Percentiles rank a stretch among this genome's conserved stretches.
Evolutionary conservation across 2,113 vertebrate genomes (phyloP).

Genomic region (Stegastes partitus): DNA sequence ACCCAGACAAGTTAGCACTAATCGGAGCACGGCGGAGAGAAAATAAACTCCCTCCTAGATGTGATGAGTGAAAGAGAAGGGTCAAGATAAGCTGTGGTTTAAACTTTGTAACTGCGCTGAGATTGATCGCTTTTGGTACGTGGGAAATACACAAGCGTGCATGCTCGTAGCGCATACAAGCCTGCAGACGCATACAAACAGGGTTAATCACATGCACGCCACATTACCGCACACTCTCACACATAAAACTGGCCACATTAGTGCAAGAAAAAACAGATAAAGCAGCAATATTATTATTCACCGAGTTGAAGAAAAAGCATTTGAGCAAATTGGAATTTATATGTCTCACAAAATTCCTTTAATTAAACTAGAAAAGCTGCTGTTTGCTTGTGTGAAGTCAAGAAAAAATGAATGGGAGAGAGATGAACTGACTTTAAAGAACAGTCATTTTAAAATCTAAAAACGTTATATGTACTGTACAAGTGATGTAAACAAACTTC

Average conservation of each 20-base stretch:
- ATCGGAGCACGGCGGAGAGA: slow-evolving; percentile 46
- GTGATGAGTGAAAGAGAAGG: slow-evolving; percentile 58
- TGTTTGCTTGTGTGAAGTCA: too few species aligned
- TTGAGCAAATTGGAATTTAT: too few species aligned
- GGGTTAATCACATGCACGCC: not conserved
- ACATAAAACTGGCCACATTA: too few species aligned
- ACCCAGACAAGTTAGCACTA: slow-evolving; percentile 36
- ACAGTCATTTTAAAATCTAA: too few species aligned
- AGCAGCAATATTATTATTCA: too few species aligned
- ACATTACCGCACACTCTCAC: not conserved
- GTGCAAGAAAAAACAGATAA: too few species aligned
- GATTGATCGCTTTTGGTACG: slow-evolving; percentile 34
- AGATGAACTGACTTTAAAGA: too few species aligned
- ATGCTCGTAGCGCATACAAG: not conserved
- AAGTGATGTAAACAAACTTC: not conserved
- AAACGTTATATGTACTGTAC: too few species aligned
- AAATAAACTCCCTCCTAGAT: slow-evolving; percentile 68
- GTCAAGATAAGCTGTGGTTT: slow-evolving; percentile 35
- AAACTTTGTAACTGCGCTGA: slow-evolving; percentile 13
- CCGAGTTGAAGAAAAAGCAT: too few species aligned
- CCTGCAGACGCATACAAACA: not conserved
- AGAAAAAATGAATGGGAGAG: too few species aligned
- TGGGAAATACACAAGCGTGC: slow-evolving; percentile 42
- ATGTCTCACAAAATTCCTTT: too few species aligned
- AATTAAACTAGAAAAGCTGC: too few species aligned